Base-by-base conservation (phyloP, 2,888 invertebrate genomes). In the Drosophila limbata region DNA sequence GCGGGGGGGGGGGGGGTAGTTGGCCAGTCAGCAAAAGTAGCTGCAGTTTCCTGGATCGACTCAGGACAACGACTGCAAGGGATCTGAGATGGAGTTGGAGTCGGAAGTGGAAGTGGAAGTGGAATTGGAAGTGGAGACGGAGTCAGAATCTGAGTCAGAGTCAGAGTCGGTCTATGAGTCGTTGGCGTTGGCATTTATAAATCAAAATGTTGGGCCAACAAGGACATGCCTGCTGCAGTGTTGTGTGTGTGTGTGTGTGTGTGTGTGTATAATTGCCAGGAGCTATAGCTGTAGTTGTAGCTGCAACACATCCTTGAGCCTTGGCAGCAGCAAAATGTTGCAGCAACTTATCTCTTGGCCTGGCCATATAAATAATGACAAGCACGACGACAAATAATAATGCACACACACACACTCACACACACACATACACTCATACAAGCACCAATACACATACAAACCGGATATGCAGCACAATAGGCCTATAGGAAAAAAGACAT, bases 381-480 rank as follows among this genome's bases (percentile, higher is more conserved):
- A 81, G 83, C 81, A 90, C 87, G 90, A 88, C 87, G 90, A 90
- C 89, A 90, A 90, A 90, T 90, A 87, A 90, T 88, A 90, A 87
- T 82, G 77, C 78, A 81, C 69, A 77, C 71, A 64, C 68, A 79
- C 63, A 62, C 62, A 71, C 45, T 51, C 39, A 53, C 53, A 72
- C 40, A 65, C 21, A 55, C 60, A 65, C 28, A 65, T 11, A 53
- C 52, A 50, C 57, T 28, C 55, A 61, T 52, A 47, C 19, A 62
- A 9, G 48, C 39, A 51, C 39, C 4, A 35, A 50, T 56, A 40
- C 57, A 61, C 10, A 31, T 17, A 9, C 17, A 10, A 8, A 40
- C 44, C 81, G 78, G 73, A 81, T 70, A 81, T 73, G 72, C 79
- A 64, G 71, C 55, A 87, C 79, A 73, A 87, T 84, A 82, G 74